phyloP scores from a whole-genome alignment of 2,797 vertebrate genomes.

The Buphagus erythrorhynchus region DNA sequence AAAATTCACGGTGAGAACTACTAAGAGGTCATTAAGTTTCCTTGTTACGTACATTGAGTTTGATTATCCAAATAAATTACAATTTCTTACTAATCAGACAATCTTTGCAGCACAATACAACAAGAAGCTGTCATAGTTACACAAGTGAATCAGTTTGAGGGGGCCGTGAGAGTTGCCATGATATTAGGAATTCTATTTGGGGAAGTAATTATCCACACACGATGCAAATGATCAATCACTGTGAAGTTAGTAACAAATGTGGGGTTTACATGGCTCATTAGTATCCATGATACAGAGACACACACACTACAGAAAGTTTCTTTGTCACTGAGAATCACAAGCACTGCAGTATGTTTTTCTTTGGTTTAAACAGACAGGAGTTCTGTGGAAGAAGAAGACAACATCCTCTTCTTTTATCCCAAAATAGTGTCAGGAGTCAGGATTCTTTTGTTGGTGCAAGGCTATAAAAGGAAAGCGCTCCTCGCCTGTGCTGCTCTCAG shows the following conservation, averaged over 20 bases:
- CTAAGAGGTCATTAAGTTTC: neutral
- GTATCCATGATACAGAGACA: slow-evolving; percentile 35
- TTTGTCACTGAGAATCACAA: neutral
- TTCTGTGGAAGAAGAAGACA: neutral
- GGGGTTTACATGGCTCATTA: neutral
- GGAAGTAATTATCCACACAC: slow-evolving; percentile 47
- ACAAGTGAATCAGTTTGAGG: slow-evolving; percentile 62
- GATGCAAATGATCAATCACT: slow-evolving; percentile 59
- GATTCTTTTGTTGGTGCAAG: neutral
- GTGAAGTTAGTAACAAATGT: slow-evolving; percentile 15
- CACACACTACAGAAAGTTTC: slow-evolving; percentile 4
- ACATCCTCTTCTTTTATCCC: neutral
- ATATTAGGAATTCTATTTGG: slow-evolving; percentile 73
- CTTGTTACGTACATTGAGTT: neutral
- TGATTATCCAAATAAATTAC: slow-evolving; percentile 49
- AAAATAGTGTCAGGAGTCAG: neutral
- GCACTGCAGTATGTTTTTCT: neutral
- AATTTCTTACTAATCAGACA: slow-evolving; percentile 34
- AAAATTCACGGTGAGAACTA: neutral
- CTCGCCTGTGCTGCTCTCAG: neutral
- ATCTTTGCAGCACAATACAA: slow-evolving; percentile 26
- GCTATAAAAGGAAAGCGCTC: neutral
- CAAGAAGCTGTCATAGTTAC: slow-evolving; percentile 54
- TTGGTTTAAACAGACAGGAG: neutral
- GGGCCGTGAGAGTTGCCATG: slow-evolving; percentile 34